Base-by-base conservation (phyloP, 2,797 vertebrate species). In the Notolabrus celidotus region DNA sequence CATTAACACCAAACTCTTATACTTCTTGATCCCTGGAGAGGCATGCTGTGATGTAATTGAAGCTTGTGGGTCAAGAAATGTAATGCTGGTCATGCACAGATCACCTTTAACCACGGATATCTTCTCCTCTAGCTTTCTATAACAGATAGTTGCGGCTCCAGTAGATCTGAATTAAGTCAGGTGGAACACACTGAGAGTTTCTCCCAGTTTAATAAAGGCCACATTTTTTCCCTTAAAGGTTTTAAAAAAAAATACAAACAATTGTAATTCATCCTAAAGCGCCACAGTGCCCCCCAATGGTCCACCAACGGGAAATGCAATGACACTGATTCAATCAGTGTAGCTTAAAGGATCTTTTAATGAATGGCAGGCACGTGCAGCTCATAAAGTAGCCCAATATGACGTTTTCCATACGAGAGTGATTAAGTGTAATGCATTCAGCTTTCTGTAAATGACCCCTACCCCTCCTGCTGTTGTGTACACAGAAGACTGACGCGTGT, bases 401-500 rank as follows among this genome's bases (percentile, higher is more conserved):
- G 4, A 27, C 7, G 6, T 12, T 58, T 49, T 25, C 29, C 58
- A 41, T 49, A n/a, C 42, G 25, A 23, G 19, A 38, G 6, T 12
- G 22, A 42, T 31, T 36, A 2, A 12, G 5, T 11, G 25, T 31
- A 20, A 70, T 63, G 53, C 62, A 10, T 62, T 60, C 64, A 46
- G 19, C 12, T 19, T 4, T 41, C 17, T 23, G 7, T 53, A 31
- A 41, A 19, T 53, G 5, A 51, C 45, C 55, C 25, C 50, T 47
- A 9, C 3, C 57, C 45, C 55, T 29, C 49, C 57, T 42, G 57
- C 34, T 61, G 61, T 25, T 67, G 36, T 31, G 12, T 25, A 23
- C 46, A 73, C 63, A 67, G 45, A 69, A 52, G 43, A 50, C 54
- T 19, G 81, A 14, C 88, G 76, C 85, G 85, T 90, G 88, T 79